These are phyloP conservation scores for Ceratothoa steindachneri DNA, from an alignment of 2,888 invertebrate genomes.

Conservation along the genomic window DNA sequence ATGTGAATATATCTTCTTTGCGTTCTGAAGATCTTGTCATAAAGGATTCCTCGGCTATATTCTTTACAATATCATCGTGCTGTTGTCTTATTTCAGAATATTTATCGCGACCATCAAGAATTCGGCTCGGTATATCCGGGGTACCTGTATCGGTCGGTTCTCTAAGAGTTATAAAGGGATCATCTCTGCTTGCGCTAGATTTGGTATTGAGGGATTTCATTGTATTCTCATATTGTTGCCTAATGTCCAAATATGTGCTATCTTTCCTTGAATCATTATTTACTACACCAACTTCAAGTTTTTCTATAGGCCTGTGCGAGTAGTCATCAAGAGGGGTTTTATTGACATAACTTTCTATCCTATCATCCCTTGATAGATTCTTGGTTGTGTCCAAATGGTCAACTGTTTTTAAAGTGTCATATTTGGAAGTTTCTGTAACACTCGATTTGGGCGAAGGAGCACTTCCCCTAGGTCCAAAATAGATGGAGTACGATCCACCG, in stretches of 20 bases:
- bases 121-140: no score
- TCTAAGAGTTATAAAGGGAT: background rate
- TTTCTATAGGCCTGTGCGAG: background rate
- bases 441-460: background rate
- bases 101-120: background rate
- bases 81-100: slow-evolving; percentile 1
- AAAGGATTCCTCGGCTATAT: background rate
- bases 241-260: background rate
- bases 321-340: background rate
- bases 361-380: background rate
- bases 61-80: background rate
- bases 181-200: background rate
- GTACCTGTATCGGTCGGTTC: background rate
- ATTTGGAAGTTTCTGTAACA: background rate
- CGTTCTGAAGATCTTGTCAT: background rate
- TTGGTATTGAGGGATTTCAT: background rate
- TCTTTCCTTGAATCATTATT: background rate
- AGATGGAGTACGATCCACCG: slow-evolving; percentile 30
- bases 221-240: background rate
- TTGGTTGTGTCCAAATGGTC: background rate
- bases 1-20: no score
- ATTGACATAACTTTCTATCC: background rate
- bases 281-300: background rate
- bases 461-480: slow-evolving; percentile 26
- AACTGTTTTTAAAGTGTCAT: no score